Conservation (phyloP, 1,140 invertebrate genomes). For the Lethrus apterus region DNA sequence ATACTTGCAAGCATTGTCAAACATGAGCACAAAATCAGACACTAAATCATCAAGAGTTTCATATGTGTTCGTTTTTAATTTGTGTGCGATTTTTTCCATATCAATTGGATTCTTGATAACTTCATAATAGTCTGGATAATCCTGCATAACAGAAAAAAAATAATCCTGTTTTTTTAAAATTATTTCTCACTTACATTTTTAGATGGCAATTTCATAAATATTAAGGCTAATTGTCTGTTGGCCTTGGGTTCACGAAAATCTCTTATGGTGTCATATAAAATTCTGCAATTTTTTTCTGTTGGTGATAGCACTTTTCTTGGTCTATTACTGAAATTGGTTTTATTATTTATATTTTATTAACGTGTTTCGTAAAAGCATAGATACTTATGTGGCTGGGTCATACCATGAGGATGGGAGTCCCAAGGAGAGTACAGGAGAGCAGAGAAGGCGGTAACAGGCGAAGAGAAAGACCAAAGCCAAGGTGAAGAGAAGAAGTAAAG, state of each 20-base stretch:
- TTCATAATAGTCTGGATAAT: constrained; percentile 97
- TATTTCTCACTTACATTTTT: constrained; percentile 57
- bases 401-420: too few relatives aligned
- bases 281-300: constrained; percentile 69
- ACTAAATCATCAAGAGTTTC: constrained; percentile 84
- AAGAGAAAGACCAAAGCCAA: too few relatives aligned
- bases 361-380: not conserved
- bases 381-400: not conserved
- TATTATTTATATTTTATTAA: constrained; percentile 16
- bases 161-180: not conserved
- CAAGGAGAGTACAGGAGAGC: too few relatives aligned
- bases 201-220: constrained; percentile 92
- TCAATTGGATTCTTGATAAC: constrained; percentile 97
- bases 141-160: constrained; percentile 42
- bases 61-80: constrained; percentile 73
- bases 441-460: too few relatives aligned
- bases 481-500: too few relatives aligned
- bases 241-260: constrained; percentile 85
- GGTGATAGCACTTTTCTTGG: constrained; percentile 49
- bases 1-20: constrained; percentile 99
- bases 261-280: constrained; percentile 82
- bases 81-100: constrained; percentile 89
- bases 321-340: constrained; percentile 32
- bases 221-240: constrained; percentile 73
- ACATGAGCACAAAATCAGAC: constrained; percentile 92